Percentiles rank a stretch among this genome's conserved stretches.
Evolutionary conservation across 2,888 invertebrate species (phyloP).

Genomic region (Orgyia antiqua): DNA sequence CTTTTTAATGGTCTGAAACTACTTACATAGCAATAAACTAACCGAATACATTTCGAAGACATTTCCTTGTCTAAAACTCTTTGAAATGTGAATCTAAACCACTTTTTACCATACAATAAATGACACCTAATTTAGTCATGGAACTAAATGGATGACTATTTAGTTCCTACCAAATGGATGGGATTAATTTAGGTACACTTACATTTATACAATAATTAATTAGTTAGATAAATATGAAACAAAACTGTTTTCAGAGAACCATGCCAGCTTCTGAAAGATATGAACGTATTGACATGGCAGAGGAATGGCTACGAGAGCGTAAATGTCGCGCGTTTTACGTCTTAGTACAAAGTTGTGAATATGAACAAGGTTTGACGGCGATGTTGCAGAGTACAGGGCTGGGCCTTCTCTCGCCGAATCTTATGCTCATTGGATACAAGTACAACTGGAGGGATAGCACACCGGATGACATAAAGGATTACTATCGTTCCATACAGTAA

Average conservation of each 20-base stretch:
- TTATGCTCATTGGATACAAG: constrained; percentile 95
- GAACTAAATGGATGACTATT: too few relatives aligned
- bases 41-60: too few relatives aligned
- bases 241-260: constrained; percentile 9
- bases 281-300: constrained; percentile 53
- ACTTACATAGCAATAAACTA: too few relatives aligned
- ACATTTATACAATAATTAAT: too few relatives aligned
- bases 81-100: too few relatives aligned
- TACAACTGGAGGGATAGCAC: constrained; percentile 87
- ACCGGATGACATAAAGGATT: constrained; percentile 85
- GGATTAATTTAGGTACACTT: too few relatives aligned
- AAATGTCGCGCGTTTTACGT: constrained; percentile 93
- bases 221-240: too few relatives aligned
- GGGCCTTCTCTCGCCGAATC: constrained; percentile 88
- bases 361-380: constrained; percentile 87
- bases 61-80: too few relatives aligned
- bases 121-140: too few relatives aligned
- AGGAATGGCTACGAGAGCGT: constrained; percentile 87
- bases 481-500: constrained; percentile 95
- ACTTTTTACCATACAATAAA: too few relatives aligned
- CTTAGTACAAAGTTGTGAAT: constrained; percentile 82
- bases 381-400: constrained; percentile 92
- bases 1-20: too few relatives aligned
- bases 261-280: constrained; percentile 9
- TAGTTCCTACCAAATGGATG: too few relatives aligned